Evolutionary conservation across 1,140 invertebrate genomes (phyloP).

Genomic region (Drosophila nikananu): DNA sequence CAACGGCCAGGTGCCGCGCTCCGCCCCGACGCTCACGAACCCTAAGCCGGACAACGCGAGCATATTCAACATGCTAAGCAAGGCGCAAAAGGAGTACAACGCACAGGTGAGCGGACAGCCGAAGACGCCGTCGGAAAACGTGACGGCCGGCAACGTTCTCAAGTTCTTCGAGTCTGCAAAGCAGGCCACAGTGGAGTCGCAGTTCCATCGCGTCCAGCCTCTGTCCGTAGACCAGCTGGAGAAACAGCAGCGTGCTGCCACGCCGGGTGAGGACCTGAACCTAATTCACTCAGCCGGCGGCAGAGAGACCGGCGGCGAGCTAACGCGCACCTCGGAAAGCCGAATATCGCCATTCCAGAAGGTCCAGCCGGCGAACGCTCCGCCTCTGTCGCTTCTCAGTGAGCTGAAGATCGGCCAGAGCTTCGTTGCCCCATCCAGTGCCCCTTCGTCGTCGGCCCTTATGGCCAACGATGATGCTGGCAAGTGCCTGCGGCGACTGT

Average conservation of each 20-base stretch:
- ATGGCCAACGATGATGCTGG: conserved; percentile 63
- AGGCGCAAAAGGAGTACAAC: conserved; percentile 92
- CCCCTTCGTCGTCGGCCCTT: conserved; percentile 51
- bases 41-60: conserved; percentile 85
- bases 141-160: conserved; percentile 91
- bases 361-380: conserved; percentile 19
- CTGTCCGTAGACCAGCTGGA: conserved; percentile 95
- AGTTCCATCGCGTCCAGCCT: conserved; percentile 86
- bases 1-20: conserved; percentile 59
- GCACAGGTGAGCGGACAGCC: conserved; percentile 56
- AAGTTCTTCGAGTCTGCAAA: conserved; percentile 94
- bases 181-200: conserved; percentile 86
- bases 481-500: conserved; percentile 83
- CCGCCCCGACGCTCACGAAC: conserved; percentile 13
- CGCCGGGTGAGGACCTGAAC: conserved; percentile 51
- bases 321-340: conserved; percentile 86
- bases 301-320: not conserved
- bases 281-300: conserved; percentile 82
- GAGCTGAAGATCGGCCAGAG: conserved; percentile 55
- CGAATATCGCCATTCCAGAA: conserved; percentile 61
- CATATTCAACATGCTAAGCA: conserved; percentile 95
- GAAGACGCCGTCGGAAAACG: conserved; percentile 46
- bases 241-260: conserved; percentile 89
- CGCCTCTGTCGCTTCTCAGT: conserved; percentile 51
- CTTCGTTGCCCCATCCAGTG: conserved; percentile 28